Evolutionary conservation across 2,113 vertebrate species (phyloP), one percentile per base, ranked within the genome.

Genomic region (Mesoclemmys tuberculata): DNA sequence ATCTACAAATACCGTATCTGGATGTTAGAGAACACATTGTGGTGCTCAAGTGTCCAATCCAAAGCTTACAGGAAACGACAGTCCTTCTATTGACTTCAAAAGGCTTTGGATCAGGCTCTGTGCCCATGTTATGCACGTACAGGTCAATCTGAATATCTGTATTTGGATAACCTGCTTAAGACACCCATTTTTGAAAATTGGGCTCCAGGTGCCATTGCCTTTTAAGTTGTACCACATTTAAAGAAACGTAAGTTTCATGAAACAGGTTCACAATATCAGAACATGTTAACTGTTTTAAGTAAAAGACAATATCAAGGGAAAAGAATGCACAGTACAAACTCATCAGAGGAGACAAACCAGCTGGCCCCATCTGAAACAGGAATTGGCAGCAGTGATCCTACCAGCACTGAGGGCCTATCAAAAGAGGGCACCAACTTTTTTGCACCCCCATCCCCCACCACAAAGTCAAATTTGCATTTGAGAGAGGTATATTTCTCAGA

Each of bases 61-160:
- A 44, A 29, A 87, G 8, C 5, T 85, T 61, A 83, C 18, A 83
- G 93, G 64, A 83, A 55, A 18, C 54, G 87, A 41, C 1, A 27
- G 2, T 3, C 1, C 58, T 29, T 71, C n/a, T 9, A 38, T 10
- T 85, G 41, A 61, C 31, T 80, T 49, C 2, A 58, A 11, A 77
- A 16, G 19, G 82, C 18, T 22, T 90, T 49, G 2, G 0, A 52
- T 44, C 10, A 75, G 38, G 38, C 38, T 90, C 48, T 41, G 12
- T 1, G 12, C 56, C 51, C 64, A 1, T 38, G 71, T 54, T 13
- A 55, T 0, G 0, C 24, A 16, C 21, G 11, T 51, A 9, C 10
- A 71, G 27, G 80, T 7, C 5, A 48, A 27, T 44, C 78, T 4
- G n/a, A 51, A 46, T 48, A 35, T 21, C 51, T 21, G 4, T 26